Evolutionary conservation across 2,888 invertebrate species (phyloP).

Genomic region (Entomobrya proxima): DNA sequence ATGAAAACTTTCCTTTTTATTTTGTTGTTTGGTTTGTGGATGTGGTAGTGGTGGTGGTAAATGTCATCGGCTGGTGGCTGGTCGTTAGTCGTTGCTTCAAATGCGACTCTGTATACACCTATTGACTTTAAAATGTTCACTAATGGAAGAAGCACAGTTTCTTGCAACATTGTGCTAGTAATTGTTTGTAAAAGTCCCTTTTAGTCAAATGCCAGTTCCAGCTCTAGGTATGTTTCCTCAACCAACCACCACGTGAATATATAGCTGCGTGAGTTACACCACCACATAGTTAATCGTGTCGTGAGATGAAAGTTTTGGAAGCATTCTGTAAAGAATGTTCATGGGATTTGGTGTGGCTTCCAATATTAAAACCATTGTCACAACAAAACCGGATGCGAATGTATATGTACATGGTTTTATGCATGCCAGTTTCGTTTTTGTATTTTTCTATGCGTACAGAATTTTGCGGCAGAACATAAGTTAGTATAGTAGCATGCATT

Average conservation of each 20-base stretch:
- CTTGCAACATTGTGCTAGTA: too few relatives aligned
- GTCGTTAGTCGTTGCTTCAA: neutral
- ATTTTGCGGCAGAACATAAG: too few relatives aligned
- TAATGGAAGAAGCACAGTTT: too few relatives aligned
- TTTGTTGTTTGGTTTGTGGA: neutral
- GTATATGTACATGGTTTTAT: too few relatives aligned
- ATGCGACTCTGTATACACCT: neutral
- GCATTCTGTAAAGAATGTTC: slow-evolving; percentile 31
- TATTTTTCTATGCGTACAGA: too few relatives aligned
- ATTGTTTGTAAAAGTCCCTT: too few relatives aligned
- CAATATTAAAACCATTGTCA: slow-evolving; percentile 10
- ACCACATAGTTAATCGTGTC: neutral
- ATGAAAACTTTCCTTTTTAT: neutral
- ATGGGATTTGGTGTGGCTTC: slow-evolving; percentile 40
- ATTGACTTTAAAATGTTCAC: too few relatives aligned
- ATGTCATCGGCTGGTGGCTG: neutral
- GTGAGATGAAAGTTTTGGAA: slow-evolving; percentile 35
- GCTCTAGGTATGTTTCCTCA: too few relatives aligned
- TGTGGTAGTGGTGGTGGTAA: neutral
- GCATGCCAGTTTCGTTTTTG: neutral
- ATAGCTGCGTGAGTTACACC: too few relatives aligned
- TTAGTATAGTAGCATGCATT: too few relatives aligned
- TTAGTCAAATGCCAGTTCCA: too few relatives aligned
- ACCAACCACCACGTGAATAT: too few relatives aligned
- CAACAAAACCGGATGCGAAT: slow-evolving; percentile 5